Base-by-base conservation (phyloP, 2,113 vertebrate species). In the Morone saxatilis region DNA sequence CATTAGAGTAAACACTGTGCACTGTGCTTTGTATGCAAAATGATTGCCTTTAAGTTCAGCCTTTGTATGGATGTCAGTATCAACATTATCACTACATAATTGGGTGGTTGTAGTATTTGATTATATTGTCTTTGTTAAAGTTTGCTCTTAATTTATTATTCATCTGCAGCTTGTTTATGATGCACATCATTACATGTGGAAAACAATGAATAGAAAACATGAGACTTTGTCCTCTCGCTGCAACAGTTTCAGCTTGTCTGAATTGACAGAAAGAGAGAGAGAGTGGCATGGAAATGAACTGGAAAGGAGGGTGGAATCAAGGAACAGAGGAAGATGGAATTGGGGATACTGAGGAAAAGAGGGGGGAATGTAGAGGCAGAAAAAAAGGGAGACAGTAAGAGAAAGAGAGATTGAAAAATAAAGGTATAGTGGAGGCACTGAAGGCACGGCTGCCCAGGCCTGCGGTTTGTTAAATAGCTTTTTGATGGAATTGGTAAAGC, bases 401-500 rank as follows among this genome's bases (percentile, higher is more conserved):
- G 19, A 25, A 10, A 78, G 25, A 53, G n/a, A 51, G 71, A 83
- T 54, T 13, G 63, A 78, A 81, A 81, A 87, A 71, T 87, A 57
- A 86, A 79, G 80, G 79, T 56, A 71, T 81, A 57, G 88, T 22
- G 54, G 80, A 82, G 81, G 78, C 76, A 56, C 6, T 51, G 76
- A 67, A 86, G 87, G 80, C 88, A 69, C 71, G 67, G 71, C 89
- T 85, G 84, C 76, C 11, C 79, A 57, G 73, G 77, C 73, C 87
- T 81, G 86, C 66, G 53, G 89, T 91, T 92, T 91, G 91, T 86
- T 91, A 91, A 94, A 93, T 86, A 90, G 93, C 89, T 94, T 92
- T 95, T 93, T 91, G 92, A 94, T 93, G 83, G 86, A 92, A 94
- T 89, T 91, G 93, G 89, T 94, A 93, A 93, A 93, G 90, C 90